A percentile compares a stretch with the other conserved stretches of the same genome.
These are phyloP conservation scores for Thalassophryne amazonica DNA, from an alignment of 2,797 vertebrate genomes.

Conservation along the genomic window DNA sequence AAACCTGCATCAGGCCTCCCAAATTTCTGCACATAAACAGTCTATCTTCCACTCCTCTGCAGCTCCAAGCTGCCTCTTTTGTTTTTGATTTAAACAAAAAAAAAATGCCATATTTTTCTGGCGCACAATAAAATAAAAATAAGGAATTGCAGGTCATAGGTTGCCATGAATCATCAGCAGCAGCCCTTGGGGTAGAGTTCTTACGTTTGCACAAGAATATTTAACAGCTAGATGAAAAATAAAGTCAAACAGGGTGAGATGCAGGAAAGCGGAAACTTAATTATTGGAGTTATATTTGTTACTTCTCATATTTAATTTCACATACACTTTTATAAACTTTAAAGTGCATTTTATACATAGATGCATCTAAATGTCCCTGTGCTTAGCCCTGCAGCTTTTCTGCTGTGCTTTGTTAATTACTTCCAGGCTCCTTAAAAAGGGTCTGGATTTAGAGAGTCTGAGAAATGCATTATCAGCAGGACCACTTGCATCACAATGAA, in stretches of 20 bases:
- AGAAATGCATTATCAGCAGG: background rate
- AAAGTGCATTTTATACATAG: background rate
- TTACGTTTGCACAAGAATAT: slow-evolving; percentile 33
- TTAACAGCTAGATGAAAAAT: slow-evolving; percentile 29
- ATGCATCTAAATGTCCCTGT: background rate
- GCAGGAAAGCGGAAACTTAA: background rate
- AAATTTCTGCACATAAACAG: background rate
- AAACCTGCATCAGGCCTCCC: background rate
- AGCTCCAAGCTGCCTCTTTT: slow-evolving; percentile 10
- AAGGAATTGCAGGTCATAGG: slow-evolving; percentile 9
- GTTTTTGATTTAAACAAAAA: slow-evolving; percentile 19
- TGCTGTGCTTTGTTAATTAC: too few species aligned
- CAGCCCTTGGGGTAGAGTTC: slow-evolving; percentile 10
- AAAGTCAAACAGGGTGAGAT: slow-evolving; percentile 12
- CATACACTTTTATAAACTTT: slow-evolving; percentile 22
- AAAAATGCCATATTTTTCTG: slow-evolving; percentile 11
- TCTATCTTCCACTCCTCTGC: background rate
- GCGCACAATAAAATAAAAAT: slow-evolving; percentile 16
- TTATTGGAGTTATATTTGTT: slow-evolving; percentile 7
- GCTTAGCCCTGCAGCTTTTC: background rate
- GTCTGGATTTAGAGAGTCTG: too few species aligned
- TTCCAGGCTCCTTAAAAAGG: too few species aligned
- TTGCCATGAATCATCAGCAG: slow-evolving; percentile 22
- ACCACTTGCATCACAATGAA: background rate
- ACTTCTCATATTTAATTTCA: background rate